A percentile compares a stretch with the other conserved stretches of the same genome.
phyloP scores from a whole-genome alignment of 2,797 vertebrate species.

The Borostomias antarcticus region DNA sequence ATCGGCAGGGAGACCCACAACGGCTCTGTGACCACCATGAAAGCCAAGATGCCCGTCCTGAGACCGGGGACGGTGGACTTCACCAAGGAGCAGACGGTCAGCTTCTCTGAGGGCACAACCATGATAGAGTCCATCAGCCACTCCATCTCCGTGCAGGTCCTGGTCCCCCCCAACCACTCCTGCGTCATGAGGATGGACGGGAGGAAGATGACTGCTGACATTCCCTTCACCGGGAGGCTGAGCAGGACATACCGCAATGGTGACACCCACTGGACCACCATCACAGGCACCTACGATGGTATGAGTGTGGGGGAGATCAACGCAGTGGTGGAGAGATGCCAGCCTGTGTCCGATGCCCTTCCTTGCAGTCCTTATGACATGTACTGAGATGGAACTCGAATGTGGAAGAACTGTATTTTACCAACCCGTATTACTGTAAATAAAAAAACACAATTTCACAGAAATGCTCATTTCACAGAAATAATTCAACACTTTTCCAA shows the following conservation, averaged over 20 bases:
- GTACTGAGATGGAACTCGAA: slow-evolving; percentile 12
- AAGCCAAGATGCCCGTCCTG: slow-evolving; percentile 65
- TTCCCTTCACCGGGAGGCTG: slow-evolving; percentile 68
- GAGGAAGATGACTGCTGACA: slow-evolving; percentile 69
- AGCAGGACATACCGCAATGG: slow-evolving; percentile 68
- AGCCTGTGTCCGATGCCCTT: slow-evolving; percentile 53
- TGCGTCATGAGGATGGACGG: slow-evolving; percentile 72
- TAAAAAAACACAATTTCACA: background rate
- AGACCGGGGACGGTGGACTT: slow-evolving; percentile 57
- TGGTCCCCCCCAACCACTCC: slow-evolving; percentile 66
- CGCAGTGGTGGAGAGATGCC: slow-evolving; percentile 70
- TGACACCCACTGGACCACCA: slow-evolving; percentile 67
- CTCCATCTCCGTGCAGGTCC: slow-evolving; percentile 58
- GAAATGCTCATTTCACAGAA: background rate
- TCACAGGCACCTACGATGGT: slow-evolving; percentile 66
- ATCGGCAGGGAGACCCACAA: slow-evolving; percentile 68
- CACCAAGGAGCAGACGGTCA: slow-evolving; percentile 68
- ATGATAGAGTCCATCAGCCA: slow-evolving; percentile 62
- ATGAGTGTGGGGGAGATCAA: slow-evolving; percentile 66
- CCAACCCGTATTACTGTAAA: background rate
- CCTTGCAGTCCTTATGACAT: slow-evolving; percentile 48
- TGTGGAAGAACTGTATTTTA: background rate
- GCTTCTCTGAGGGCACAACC: slow-evolving; percentile 68
- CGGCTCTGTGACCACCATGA: slow-evolving; percentile 69
- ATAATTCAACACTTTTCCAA: background rate